Base-by-base conservation (phyloP, 2,113 vertebrate species). In the Forbesichthys papilliferus region DNA sequence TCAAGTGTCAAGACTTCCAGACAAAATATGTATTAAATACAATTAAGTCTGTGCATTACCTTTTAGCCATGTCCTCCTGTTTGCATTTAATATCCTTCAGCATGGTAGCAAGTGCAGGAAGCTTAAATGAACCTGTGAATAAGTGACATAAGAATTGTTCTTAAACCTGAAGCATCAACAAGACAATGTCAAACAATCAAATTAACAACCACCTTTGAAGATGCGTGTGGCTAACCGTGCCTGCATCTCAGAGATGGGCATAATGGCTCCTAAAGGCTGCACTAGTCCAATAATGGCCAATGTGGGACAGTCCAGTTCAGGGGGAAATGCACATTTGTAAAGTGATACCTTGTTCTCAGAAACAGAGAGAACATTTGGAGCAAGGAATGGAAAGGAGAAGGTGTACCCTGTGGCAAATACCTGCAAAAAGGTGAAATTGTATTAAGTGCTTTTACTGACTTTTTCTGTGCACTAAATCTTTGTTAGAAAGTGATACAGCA, bases 381-480 rank as follows among this genome's bases (percentile, higher is more conserved):
- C 82, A 0, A 99, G 91, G 77, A 98, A 98, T 0, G 96, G 96
- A 78, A 95, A 99, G 11, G 89, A 91, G 86, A 96, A 96, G 53
- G 6, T 92, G 84, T 98, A 98, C 67, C 97, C 97, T 0, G 96
- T 99, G 66, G 95, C 94, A 64, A 99, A 98, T 66, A 99, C 88
- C 89, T 91, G 69, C 3, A 75, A 70, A 54, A 74, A 11, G 72
- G 4, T 1, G 0, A 8, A 36, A 42, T 42, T 42, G 36, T 5
- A 42, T 42, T 7, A 8, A 6, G 36, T 42, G 36, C 36, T 42
- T 42, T 42, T 42, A 42, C 36, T 42, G 36, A 5, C 36, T 42
- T 42, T 42, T 42, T 6, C 36, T 42, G 36, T 42, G 36, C 36
- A 42, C 36, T 0, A 42, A 5, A 42, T 6, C 36, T 9, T 20